These are phyloP conservation scores for Eudasyphora cyanicolor DNA, from an alignment of 2,888 invertebrate genomes.

Conservation along the genomic window DNA sequence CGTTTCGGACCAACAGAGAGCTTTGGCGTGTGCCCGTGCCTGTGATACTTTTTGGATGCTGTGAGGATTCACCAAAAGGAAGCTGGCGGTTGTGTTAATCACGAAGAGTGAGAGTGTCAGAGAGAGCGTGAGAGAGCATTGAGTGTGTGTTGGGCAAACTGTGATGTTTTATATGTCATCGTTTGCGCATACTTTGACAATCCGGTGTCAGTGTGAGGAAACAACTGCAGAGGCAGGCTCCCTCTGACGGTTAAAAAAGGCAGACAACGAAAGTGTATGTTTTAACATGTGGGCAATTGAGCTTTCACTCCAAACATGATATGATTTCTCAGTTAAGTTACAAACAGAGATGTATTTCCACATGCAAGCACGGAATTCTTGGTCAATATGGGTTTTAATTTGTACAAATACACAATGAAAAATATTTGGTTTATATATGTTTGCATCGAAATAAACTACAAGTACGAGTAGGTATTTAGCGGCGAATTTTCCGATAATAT, in stretches of 20 bases:
- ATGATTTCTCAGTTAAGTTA: too few relatives aligned
- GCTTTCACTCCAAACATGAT: background rate
- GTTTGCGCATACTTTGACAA: slow-evolving; percentile 48
- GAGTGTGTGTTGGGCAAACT: background rate
- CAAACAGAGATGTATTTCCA: too few relatives aligned
- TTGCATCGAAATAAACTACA: too few relatives aligned
- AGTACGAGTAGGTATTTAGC: too few relatives aligned
- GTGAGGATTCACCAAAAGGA: background rate
- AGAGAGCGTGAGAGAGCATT: slow-evolving; percentile 28
- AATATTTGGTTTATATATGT: too few relatives aligned
- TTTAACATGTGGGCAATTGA: too few relatives aligned
- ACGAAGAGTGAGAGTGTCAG: background rate
- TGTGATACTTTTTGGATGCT: slow-evolving; percentile 2
- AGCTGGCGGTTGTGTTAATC: slow-evolving; percentile 19
- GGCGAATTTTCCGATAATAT: too few relatives aligned
- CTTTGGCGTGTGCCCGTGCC: slow-evolving; percentile 22
- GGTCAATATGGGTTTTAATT: too few relatives aligned
- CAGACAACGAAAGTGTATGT: background rate
- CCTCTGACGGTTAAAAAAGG: slow-evolving; percentile 24
- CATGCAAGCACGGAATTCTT: too few relatives aligned
- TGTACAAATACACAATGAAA: too few relatives aligned
- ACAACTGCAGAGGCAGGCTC: background rate
- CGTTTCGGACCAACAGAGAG: slow-evolving; percentile 64
- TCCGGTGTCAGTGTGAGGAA: background rate
- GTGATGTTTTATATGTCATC: slow-evolving; percentile 28